These are phyloP conservation scores for Pluvialis apricaria DNA, from an alignment of 2,113 vertebrate species.

Conservation along the genomic window DNA sequence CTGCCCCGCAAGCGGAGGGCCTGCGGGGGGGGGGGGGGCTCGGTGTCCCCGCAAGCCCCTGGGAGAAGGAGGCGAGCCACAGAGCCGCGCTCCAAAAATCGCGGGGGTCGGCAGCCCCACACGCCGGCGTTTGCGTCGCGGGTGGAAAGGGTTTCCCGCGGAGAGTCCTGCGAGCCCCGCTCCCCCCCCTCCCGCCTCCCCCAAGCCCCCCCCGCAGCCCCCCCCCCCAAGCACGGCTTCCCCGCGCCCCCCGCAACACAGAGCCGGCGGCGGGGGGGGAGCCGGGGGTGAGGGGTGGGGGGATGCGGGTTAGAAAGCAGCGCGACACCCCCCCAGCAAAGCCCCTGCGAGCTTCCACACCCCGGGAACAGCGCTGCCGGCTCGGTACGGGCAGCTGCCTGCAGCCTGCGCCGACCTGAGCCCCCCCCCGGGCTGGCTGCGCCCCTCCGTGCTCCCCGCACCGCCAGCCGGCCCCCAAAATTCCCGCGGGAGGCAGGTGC, in stretches of 20 bases:
- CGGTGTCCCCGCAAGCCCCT: not conserved
- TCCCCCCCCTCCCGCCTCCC: not conserved
- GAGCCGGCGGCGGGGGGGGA: not conserved
- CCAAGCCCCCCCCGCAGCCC: not conserved
- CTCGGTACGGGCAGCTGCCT: not conserved
- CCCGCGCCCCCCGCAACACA: accelerated
- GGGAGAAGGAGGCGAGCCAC: not conserved
- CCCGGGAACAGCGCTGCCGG: accelerated
- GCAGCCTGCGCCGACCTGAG: not conserved
- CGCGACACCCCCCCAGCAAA: not conserved
- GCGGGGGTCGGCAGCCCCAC: not conserved
- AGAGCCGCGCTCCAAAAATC: not conserved
- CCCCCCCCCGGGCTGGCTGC: not conserved
- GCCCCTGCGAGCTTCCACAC: not conserved
- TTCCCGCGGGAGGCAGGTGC: accelerated
- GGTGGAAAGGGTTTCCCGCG: not conserved
- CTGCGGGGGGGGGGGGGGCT: not conserved
- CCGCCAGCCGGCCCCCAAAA: accelerated
- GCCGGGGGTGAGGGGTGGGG: too few relatives aligned
- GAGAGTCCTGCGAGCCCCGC: not conserved
- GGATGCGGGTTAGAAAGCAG: not conserved
- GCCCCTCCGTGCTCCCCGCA: not conserved
- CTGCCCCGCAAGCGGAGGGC: not conserved
- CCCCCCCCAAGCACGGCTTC: not conserved
- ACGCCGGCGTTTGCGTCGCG: not conserved